Evolutionary conservation across 1,140 invertebrate species (phyloP).

Genomic region (Yoshiicerus persimilis): DNA sequence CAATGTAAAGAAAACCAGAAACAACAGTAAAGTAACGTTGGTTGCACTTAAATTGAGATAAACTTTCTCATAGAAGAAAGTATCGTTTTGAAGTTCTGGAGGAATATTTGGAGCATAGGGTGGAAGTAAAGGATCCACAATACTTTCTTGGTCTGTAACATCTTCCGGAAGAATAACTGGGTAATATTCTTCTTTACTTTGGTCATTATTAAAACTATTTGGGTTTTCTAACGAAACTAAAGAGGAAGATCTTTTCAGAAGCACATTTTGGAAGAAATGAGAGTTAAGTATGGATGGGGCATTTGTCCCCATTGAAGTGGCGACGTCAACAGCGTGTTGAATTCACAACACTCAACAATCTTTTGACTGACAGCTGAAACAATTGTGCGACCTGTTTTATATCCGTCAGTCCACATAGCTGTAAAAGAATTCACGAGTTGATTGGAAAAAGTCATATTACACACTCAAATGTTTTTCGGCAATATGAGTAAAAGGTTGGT

Average conservation of each 20-base stretch:
- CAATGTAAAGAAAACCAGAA: not conserved
- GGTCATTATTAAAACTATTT: not conserved
- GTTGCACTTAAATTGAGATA: constrained; percentile 18
- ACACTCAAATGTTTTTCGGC: not conserved
- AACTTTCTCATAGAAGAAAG: constrained; percentile 34
- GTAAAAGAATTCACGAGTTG: not conserved
- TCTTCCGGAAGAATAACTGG: not conserved
- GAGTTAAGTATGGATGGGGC: not conserved
- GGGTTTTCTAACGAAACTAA: not conserved
- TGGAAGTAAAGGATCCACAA: constrained; percentile 13
- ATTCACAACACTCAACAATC: not conserved
- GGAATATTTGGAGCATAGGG: constrained; percentile 28
- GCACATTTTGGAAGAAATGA: not conserved
- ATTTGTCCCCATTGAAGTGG: not conserved
- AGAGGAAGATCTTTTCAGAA: not conserved
- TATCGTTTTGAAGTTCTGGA: constrained; percentile 27
- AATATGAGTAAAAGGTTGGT: not conserved
- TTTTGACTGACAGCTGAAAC: not conserved
- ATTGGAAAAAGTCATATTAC: not conserved
- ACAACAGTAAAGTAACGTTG: constrained; percentile 27
- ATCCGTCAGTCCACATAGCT: not conserved
- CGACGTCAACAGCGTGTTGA: not conserved
- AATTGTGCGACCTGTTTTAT: not conserved
- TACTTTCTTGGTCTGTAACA: not conserved
- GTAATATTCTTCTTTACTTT: not conserved